phyloP scores from a whole-genome alignment of 2,888 invertebrate genomes.

The Pilophorus perplexus region DNA sequence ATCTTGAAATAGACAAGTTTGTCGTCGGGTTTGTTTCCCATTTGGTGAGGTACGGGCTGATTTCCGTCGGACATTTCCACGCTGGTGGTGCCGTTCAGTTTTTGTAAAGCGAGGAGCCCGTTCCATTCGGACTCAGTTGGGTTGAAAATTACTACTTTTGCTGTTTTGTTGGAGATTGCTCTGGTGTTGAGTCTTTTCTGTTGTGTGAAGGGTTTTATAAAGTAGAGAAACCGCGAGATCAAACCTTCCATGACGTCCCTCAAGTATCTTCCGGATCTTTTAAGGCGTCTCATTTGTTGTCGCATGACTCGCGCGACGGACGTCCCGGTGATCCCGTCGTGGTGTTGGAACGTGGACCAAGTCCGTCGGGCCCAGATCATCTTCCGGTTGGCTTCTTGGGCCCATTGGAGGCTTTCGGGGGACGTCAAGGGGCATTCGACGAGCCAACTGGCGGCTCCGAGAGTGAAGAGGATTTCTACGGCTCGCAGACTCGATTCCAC shows the following conservation, averaged over 20 bases:
- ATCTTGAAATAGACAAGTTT: background rate
- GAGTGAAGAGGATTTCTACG: slow-evolving; percentile 41
- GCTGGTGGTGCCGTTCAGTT: background rate
- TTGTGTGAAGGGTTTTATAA: background rate
- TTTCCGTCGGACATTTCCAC: background rate
- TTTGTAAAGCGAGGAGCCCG: background rate
- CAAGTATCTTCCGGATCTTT: slow-evolving; percentile 15
- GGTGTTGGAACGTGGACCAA: slow-evolving; percentile 43
- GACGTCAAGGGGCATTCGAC: background rate
- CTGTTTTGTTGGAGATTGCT: background rate
- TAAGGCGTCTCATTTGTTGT: slow-evolving; percentile 35
- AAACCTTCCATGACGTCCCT: background rate
- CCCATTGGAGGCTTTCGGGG: background rate
- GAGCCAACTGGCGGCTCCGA: slow-evolving; percentile 8
- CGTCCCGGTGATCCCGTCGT: slow-evolving; percentile 45
- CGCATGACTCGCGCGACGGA: slow-evolving; percentile 40
- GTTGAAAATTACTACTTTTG: slow-evolving; percentile 32
- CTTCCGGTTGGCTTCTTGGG: slow-evolving; percentile 14
- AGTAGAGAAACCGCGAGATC: slow-evolving; percentile 1
- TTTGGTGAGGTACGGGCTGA: background rate
- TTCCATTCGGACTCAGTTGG: background rate
- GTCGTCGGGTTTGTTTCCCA: background rate
- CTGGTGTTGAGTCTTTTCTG: background rate
- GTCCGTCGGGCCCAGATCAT: slow-evolving; percentile 34
- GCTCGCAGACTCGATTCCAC: slow-evolving; percentile 38